Percentiles rank a stretch among this genome's conserved stretches.
phyloP scores from a whole-genome alignment of 2,113 vertebrate genomes.

The Caranx ignobilis region DNA sequence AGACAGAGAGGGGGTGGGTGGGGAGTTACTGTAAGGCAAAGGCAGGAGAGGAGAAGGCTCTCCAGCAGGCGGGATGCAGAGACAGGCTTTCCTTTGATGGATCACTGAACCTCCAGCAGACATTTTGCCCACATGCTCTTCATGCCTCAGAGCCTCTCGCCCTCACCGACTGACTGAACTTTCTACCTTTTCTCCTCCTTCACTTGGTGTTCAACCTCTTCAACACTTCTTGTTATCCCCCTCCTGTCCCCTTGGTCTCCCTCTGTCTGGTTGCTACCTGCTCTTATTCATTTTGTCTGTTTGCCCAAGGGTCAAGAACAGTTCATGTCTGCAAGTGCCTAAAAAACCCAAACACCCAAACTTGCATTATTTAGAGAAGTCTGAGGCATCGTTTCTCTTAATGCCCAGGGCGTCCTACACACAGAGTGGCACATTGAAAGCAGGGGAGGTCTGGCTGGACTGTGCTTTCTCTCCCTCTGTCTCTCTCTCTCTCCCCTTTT shows the following conservation, averaged over 20 bases:
- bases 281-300: slow-evolving; percentile 25
- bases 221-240: neutral
- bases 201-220: slow-evolving; percentile 8
- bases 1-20: slow-evolving; percentile 52
- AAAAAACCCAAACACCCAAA: slow-evolving; percentile 8
- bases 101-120: slow-evolving; percentile 64
- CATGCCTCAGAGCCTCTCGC: slow-evolving; percentile 53
- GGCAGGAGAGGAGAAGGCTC: slow-evolving; percentile 23
- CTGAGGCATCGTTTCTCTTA: slow-evolving; percentile 35
- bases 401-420: slow-evolving; percentile 24
- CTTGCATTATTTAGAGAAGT: slow-evolving; percentile 63
- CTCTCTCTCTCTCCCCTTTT: slow-evolving; percentile 15
- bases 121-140: slow-evolving; percentile 47
- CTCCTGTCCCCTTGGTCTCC: slow-evolving; percentile 9
- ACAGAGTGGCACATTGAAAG: neutral
- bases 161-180: slow-evolving; percentile 49
- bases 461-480: slow-evolving; percentile 11
- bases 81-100: slow-evolving; percentile 66
- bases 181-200: slow-evolving; percentile 35
- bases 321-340: slow-evolving; percentile 47
- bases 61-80: slow-evolving; percentile 39
- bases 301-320: slow-evolving; percentile 42
- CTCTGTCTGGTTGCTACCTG: slow-evolving; percentile 20
- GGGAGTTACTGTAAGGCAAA: slow-evolving; percentile 72
- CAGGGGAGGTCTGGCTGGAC: slow-evolving; percentile 22